Conservation (phyloP, 2,113 vertebrate genomes). For the Pedetes capensis region DNA sequence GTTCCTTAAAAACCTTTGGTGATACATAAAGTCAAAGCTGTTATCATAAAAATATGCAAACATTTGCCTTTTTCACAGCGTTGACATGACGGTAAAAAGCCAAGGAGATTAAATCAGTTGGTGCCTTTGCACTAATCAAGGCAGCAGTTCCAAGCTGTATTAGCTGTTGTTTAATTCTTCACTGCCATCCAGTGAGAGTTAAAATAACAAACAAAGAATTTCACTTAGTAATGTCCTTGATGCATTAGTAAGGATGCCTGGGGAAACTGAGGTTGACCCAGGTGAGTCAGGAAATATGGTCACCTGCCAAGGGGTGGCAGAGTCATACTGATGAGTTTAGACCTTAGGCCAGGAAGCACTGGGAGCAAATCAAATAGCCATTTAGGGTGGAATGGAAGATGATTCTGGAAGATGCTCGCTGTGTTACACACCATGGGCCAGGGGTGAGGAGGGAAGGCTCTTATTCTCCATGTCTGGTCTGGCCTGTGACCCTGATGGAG, state of each 20-base stretch:
- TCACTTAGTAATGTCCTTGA: no score
- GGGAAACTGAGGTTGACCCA: neutral
- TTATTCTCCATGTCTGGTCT: neutral
- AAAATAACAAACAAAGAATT: neutral
- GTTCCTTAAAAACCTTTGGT: no score
- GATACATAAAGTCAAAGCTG: no score
- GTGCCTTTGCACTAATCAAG: no score
- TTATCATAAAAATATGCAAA: no score
- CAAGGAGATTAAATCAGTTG: no score
- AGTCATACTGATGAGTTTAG: neutral
- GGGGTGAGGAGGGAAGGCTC: accelerated
- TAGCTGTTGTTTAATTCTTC: no score
- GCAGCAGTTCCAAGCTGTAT: no score
- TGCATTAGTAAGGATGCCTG: no score
- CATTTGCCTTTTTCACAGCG: no score
- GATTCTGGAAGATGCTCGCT: neutral
- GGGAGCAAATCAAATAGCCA: neutral
- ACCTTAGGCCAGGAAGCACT: neutral
- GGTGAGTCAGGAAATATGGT: neutral
- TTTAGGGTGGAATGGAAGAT: neutral
- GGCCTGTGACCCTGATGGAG: neutral
- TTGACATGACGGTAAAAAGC: no score
- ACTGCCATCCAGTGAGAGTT: no score
- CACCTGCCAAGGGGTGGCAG: neutral
- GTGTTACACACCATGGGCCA: accelerated